Evolutionary conservation across 2,888 invertebrate species (phyloP).

Genomic region (Tubulanus polymorphus): DNA sequence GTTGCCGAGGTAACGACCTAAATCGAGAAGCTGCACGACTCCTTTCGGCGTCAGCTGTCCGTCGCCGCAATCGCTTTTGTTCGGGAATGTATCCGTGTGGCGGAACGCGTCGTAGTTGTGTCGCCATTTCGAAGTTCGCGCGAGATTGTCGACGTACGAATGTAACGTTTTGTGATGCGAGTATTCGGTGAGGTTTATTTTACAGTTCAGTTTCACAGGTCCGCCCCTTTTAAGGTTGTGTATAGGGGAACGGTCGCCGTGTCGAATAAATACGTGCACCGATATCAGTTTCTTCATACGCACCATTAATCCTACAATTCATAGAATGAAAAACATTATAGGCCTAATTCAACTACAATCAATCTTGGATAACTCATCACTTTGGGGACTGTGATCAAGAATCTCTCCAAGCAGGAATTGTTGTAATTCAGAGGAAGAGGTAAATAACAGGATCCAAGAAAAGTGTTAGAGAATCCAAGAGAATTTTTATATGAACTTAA

Average conservation of each 20-base stretch:
- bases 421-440: no score
- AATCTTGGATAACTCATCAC: no score
- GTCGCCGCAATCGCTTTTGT: conserved; percentile 62
- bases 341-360: no score
- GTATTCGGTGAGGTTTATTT: conserved; percentile 35
- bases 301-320: no score
- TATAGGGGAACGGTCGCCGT: conserved; percentile 85
- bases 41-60: conserved; percentile 81
- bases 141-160: conserved; percentile 7
- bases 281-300: conserved; percentile 29
- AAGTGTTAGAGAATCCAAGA: no score
- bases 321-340: no score
- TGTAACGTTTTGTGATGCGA: conserved; percentile 3
- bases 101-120: conserved; percentile 23
- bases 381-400: no score
- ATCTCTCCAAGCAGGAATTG: no score
- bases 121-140: conserved; percentile 56
- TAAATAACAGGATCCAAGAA: no score
- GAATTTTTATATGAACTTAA: no score
- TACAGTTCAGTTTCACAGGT: conserved; percentile 70
- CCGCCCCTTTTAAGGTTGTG: conserved; percentile 72
- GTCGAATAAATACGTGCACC: conserved; percentile 64
- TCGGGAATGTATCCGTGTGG: conserved; percentile 37
- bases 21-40: conserved; percentile 73
- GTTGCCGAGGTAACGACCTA: conserved; percentile 64